Evolutionary conservation across 2,113 vertebrate species (phyloP).

Genomic region (Ctenodactylus gundi): DNA sequence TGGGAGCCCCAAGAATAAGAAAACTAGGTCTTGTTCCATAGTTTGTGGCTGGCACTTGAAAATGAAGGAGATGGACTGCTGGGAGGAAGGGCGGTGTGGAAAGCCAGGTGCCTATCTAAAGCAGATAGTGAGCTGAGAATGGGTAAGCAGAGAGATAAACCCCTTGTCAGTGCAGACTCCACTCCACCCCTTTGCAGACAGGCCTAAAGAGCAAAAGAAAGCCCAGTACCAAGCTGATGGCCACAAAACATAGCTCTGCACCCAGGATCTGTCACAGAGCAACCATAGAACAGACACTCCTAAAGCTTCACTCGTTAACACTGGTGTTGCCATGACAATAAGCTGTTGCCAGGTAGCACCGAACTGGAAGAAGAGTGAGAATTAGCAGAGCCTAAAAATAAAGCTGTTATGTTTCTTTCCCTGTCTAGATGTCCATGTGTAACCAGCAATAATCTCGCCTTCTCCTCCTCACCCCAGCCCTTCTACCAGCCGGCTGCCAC

Average conservation of each 20-base stretch:
- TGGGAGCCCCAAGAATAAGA: neutral
- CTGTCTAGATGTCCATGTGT: constrained; percentile 74
- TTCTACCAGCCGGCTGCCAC: neutral
- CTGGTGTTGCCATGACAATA: constrained; percentile 85
- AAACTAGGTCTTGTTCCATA: neutral
- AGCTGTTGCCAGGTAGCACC: constrained; percentile 88
- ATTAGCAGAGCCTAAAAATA: constrained; percentile 90
- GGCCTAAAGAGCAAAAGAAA: neutral
- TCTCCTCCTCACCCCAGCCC: constrained; percentile 45
- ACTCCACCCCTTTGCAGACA: neutral
- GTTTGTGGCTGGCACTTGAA: neutral
- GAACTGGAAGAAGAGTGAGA: constrained; percentile 83
- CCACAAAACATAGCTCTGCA: constrained; percentile 18
- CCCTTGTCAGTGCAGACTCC: neutral
- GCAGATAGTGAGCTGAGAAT: neutral
- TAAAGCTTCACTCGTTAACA: constrained; percentile 77
- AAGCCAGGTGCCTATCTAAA: neutral
- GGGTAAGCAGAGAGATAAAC: neutral
- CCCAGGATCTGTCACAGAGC: constrained; percentile 44
- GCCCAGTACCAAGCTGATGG: neutral
- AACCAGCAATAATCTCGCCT: constrained; percentile 70
- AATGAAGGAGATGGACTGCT: neutral
- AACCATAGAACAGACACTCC: constrained; percentile 74
- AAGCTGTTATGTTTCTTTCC: constrained; percentile 77
- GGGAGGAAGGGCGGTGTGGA: accelerated